These are phyloP conservation scores for Galleria mellonella DNA, from an alignment of 1,140 invertebrate genomes.

Conservation along the genomic window DNA sequence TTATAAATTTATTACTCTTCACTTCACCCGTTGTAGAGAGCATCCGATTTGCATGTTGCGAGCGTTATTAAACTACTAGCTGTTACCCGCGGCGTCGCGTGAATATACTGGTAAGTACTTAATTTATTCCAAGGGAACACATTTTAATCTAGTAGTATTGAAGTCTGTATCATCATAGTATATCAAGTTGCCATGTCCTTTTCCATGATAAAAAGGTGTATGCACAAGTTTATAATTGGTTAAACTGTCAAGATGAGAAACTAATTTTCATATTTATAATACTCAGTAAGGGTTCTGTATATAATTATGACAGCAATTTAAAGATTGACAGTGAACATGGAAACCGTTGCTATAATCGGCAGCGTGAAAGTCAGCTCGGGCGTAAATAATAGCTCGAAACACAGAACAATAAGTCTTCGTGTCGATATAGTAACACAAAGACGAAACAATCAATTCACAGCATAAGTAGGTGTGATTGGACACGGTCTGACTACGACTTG, in stretches of 20 bases:
- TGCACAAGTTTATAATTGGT: no score
- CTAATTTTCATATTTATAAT: no score
- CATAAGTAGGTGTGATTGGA: slow-evolving; percentile 70
- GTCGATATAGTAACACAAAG: slow-evolving; percentile 66
- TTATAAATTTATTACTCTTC: slow-evolving; percentile 45
- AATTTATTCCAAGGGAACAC: no score
- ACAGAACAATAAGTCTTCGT: slow-evolving; percentile 60
- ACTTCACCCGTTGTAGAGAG: slow-evolving; percentile 7
- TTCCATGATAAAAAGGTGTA: no score
- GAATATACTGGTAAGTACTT: no score
- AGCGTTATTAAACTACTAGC: no score
- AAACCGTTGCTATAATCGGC: slow-evolving; percentile 54
- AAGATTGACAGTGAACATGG: slow-evolving; percentile 20
- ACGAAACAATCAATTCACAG: slow-evolving; percentile 70
- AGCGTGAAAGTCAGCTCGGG: slow-evolving; percentile 53
- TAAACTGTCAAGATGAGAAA: no score
- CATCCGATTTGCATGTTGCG: no score
- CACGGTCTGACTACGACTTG: slow-evolving; percentile 53
- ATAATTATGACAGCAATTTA: slow-evolving; percentile 7
- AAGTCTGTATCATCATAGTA: no score
- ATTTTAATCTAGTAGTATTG: no score
- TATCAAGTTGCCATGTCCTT: no score
- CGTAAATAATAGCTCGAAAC: slow-evolving; percentile 53
- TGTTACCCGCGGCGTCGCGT: no score
- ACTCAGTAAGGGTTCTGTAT: neutral